Evolutionary conservation across 2,888 invertebrate species (phyloP), one percentile per base, ranked within the genome.

Genomic region (Mechanitis mazaeus): DNA sequence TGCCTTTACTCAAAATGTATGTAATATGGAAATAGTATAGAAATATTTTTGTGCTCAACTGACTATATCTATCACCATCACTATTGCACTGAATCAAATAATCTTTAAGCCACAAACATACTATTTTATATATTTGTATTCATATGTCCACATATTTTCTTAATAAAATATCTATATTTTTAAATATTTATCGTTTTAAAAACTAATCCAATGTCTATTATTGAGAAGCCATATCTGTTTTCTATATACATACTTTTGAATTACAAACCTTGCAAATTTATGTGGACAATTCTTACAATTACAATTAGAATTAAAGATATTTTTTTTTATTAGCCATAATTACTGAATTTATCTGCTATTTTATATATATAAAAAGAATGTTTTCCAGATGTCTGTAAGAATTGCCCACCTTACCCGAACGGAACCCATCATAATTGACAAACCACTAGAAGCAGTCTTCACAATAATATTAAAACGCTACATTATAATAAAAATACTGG

Each of bases 401-500:
- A 70, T 71, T 71, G 70, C 68, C 71, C 74, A 72, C 72, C 63
- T 61, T 67, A 64, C 67, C 66, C 75, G 70, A 78, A 70, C 78
- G 56, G 65, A 76, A 72, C 69, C 71, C 68, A 69, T 71, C 72
- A 72, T 87, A 88, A 88, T 88, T 88, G 87, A 88, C 87, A 69
- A 81, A 86, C 86, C 83, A 84, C 84, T 80, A 81, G 80, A 87
- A 87, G 85, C 87, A 87, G 87, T 87, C 87, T 87, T 86, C 79
- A 82, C 80, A 79, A 79, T 78, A 67, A 67, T 72, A 73, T 80
- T 79, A 77, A 70, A 76, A 75, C 73, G 75, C 79, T 84, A 84
- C 77, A 72, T 71, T 77, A 75, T 72, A 79, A 84, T 84, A 84
- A 84, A 76, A 87, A 87, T 87, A 88, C 86, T 87, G 87, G 87